Conservation (phyloP, 2,113 vertebrate species). For the Diadophis punctatus region DNA sequence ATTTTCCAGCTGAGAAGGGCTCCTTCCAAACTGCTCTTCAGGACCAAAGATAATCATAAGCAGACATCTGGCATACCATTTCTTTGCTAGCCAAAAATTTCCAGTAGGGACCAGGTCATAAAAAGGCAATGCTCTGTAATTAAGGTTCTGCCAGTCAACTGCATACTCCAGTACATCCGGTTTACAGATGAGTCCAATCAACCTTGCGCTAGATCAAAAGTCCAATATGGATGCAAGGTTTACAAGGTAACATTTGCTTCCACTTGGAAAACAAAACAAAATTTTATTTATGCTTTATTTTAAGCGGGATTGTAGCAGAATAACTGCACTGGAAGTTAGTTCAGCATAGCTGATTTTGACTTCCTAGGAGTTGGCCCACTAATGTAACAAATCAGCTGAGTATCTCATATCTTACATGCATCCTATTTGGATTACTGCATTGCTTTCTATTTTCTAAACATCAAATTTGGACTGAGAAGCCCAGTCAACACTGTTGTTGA, state of each 20-base stretch:
- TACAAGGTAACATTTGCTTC: neutral
- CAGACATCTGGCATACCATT: slow-evolving; percentile 44
- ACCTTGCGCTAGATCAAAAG: neutral
- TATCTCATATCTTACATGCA: neutral
- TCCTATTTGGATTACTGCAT: neutral
- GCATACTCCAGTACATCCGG: slow-evolving; percentile 32
- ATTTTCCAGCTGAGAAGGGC: slow-evolving; percentile 35
- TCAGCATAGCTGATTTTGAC: too few relatives aligned
- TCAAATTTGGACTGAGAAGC: neutral
- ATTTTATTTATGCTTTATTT: neutral
- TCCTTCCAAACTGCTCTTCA: slow-evolving; percentile 21
- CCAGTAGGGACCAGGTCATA: slow-evolving; percentile 43
- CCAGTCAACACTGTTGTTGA: neutral
- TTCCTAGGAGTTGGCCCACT: neutral
- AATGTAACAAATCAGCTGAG: neutral
- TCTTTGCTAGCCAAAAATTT: slow-evolving; percentile 39
- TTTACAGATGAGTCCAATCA: slow-evolving; percentile 27
- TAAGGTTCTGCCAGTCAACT: slow-evolving; percentile 45
- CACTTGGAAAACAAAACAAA: neutral
- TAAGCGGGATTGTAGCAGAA: neutral
- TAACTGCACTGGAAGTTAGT: neutral
- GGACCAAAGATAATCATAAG: slow-evolving; percentile 33
- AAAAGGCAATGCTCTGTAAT: slow-evolving; percentile 52
- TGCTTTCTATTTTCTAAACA: neutral
- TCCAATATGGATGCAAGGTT: fast-evolving